Percentiles rank a stretch among this genome's conserved stretches.
These are phyloP conservation scores for Cheilosia soror DNA, from an alignment of 2,888 invertebrate genomes.

Conservation along the genomic window DNA sequence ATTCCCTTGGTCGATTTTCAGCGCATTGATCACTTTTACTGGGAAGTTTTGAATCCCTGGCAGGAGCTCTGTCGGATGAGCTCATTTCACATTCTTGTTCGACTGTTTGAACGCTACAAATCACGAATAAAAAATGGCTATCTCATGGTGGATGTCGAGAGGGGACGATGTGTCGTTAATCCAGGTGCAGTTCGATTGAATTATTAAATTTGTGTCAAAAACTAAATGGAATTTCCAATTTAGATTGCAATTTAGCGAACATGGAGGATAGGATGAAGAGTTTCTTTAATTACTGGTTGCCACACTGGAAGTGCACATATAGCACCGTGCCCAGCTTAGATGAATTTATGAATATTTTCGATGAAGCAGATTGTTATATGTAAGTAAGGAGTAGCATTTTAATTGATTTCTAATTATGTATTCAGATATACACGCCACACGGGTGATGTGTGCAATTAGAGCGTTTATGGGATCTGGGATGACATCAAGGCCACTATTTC, in stretches of 20 bases:
- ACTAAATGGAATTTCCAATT: slow-evolving; percentile 39
- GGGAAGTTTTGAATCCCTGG: slow-evolving; percentile 81
- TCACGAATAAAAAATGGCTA: slow-evolving; percentile 80
- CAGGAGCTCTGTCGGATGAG: slow-evolving; percentile 82
- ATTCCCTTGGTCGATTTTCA: slow-evolving; percentile 63
- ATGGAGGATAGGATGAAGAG: slow-evolving; percentile 84
- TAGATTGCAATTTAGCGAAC: slow-evolving; percentile 82
- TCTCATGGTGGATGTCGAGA: slow-evolving; percentile 77
- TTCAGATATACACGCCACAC: too few species aligned
- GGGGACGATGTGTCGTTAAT: slow-evolving; percentile 81
- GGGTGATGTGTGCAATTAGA: too few species aligned
- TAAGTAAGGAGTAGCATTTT: slow-evolving; percentile 81
- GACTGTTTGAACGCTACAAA: slow-evolving; percentile 79
- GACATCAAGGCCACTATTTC: too few species aligned
- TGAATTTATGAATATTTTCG: slow-evolving; percentile 85
- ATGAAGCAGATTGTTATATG: slow-evolving; percentile 86
- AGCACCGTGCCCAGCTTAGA: slow-evolving; percentile 85
- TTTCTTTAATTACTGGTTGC: slow-evolving; percentile 85
- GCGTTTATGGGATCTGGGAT: too few species aligned
- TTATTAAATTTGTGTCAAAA: slow-evolving; percentile 36
- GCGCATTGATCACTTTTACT: slow-evolving; percentile 82
- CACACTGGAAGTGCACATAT: slow-evolving; percentile 84
- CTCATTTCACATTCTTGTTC: slow-evolving; percentile 81
- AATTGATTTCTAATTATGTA: neutral
- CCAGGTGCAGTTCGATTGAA: slow-evolving; percentile 78